Conservation (phyloP, 2,888 invertebrate genomes). For the Eumerus sabulonum region DNA sequence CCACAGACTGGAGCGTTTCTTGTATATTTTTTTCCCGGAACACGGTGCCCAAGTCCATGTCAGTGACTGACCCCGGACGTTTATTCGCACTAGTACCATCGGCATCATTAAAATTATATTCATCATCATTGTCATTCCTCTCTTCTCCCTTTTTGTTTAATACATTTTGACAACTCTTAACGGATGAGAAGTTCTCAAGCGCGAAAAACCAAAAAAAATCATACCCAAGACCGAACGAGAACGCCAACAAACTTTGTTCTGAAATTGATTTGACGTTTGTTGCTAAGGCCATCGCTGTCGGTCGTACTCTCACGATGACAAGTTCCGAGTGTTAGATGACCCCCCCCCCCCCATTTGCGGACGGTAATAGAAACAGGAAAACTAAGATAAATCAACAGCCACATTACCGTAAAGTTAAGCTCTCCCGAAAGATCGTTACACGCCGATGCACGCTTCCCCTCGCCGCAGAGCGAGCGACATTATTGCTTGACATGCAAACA, state of each 20-base stretch:
- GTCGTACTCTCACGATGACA: slow-evolving; percentile 20
- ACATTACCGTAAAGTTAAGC: slow-evolving; percentile 62
- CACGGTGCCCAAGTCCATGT: slow-evolving; percentile 42
- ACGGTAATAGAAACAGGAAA: slow-evolving; percentile 28
- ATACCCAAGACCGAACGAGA: slow-evolving; percentile 33
- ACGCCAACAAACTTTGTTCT: slow-evolving; percentile 13
- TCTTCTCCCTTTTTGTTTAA: slow-evolving; percentile 11
- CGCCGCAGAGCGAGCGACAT: slow-evolving; percentile 45
- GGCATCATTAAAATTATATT: slow-evolving; percentile 43
- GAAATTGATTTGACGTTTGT: slow-evolving; percentile 59
- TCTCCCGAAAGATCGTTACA: slow-evolving; percentile 65
- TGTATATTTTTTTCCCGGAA: background rate
- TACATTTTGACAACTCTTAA: slow-evolving; percentile 28
- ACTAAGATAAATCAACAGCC: slow-evolving; percentile 35
- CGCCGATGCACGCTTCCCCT: slow-evolving; percentile 46
- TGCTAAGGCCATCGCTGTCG: too few relatives aligned
- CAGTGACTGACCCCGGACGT: slow-evolving; percentile 55
- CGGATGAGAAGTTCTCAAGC: slow-evolving; percentile 5
- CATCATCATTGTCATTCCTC: slow-evolving; percentile 12
- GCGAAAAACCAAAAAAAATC: slow-evolving; percentile 10
- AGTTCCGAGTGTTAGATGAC: slow-evolving; percentile 35
- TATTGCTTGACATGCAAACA: slow-evolving; percentile 58
- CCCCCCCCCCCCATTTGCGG: slow-evolving; percentile 18
- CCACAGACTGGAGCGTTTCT: slow-evolving; percentile 15
- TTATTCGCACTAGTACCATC: slow-evolving; percentile 45